Evolutionary conservation across 1,140 invertebrate species (phyloP), one percentile per base, ranked within the genome.

Genomic region (Ctenoplectra terminalis): DNA sequence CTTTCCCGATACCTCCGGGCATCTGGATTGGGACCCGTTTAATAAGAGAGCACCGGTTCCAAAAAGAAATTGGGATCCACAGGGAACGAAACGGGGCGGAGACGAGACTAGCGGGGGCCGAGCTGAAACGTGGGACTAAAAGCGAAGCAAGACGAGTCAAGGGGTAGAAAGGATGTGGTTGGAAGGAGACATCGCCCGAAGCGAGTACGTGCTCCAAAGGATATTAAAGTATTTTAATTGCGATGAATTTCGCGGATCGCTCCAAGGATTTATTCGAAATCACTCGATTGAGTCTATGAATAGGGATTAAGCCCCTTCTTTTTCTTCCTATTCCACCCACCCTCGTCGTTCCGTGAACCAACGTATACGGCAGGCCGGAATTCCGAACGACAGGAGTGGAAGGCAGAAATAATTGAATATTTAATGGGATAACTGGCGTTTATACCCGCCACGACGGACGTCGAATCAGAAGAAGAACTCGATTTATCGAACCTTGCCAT

Each of bases 161-260:
- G 34, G 61, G 29, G 31, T 17, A 23, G 20, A 26, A 29, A 37
- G 61, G 64, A 76, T 52, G 76, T 50, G 79, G 81, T 72, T 13
- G 71, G 61, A 54, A 52, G 85, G 73, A 84, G 82, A 72, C 63
- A 76, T 83, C 56, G 87, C 86, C 83, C 66, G 66, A 56, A 61
- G 87, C 87, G 60, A 72, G 61, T 87, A 90, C 88, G 88, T 90
- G 89, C 86, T 88, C 75, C 77, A 89, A 88, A 88, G 82, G 80
- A 90, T 88, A 90, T 90, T 89, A 86, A 86, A 86, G 86, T 87
- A 90, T 90, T 90, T 90, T 90, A 90, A 89, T 89, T 89, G 88
- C 87, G 85, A 58, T 69, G 75, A 84, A 90, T 90, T 83, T 87
- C 78, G 87, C 83, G 87, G 81, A 82, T 84, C 81, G 88, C 64